Evolutionary conservation across 2,797 vertebrate species (phyloP).

Genomic region (Calcarius lapponicus): DNA sequence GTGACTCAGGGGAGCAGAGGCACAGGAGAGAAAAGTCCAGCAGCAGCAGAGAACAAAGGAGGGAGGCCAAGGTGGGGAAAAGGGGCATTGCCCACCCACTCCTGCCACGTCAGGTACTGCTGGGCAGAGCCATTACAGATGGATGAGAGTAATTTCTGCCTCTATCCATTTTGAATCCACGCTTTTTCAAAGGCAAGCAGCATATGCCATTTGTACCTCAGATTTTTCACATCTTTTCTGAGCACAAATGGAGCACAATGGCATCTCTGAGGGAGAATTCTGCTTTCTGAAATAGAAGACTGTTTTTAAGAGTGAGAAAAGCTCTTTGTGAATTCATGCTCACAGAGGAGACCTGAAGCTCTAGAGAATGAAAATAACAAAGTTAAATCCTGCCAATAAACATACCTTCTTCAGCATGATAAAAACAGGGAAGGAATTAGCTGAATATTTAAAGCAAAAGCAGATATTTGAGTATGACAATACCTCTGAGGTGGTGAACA

Average conservation of each 20-base stretch:
- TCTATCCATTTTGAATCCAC: neutral
- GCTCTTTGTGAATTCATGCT: neutral
- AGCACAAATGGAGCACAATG: neutral
- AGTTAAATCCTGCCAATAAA: neutral
- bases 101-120: neutral
- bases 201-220: neutral
- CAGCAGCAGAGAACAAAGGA: neutral
- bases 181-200: neutral
- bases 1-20: neutral
- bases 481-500: neutral
- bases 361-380: neutral
- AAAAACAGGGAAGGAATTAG: neutral
- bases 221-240: conserved; percentile 1
- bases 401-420: neutral
- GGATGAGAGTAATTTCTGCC: neutral
- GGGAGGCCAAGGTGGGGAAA: neutral
- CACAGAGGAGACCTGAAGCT: neutral
- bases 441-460: neutral
- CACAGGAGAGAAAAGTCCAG: neutral
- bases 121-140: neutral
- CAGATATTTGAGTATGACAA: neutral
- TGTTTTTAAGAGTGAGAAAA: conserved; percentile 40
- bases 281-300: conserved; percentile 13
- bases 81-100: neutral
- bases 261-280: conserved; percentile 15